phyloP scores from a whole-genome alignment of 2,888 invertebrate genomes.

The Patella ulyssiponensis region DNA sequence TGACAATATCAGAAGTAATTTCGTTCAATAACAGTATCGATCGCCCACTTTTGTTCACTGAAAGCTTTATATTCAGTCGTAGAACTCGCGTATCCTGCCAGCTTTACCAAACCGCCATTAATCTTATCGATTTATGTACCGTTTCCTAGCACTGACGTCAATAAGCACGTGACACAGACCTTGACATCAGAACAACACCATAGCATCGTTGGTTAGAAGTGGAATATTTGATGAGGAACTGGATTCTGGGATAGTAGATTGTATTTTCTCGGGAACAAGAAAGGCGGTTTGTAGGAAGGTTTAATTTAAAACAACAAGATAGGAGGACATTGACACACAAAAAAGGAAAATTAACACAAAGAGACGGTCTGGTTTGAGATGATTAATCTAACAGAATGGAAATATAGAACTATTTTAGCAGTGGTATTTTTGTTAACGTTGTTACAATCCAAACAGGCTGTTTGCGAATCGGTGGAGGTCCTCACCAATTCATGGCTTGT shows the following conservation, averaged over 20 bases:
- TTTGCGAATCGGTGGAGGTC: conserved; percentile 75
- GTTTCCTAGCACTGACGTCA: conserved; percentile 9
- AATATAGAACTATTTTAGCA: conserved; percentile 29
- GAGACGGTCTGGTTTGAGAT: conserved; percentile 26
- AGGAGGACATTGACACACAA: too few relatives aligned
- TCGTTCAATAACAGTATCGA: too few relatives aligned
- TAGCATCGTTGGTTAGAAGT: background rate
- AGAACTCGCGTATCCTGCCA: too few relatives aligned
- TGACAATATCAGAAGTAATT: too few relatives aligned
- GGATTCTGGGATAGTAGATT: conserved; percentile 1
- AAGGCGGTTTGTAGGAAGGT: too few relatives aligned
- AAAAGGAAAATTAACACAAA: too few relatives aligned
- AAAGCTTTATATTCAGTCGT: too few relatives aligned
- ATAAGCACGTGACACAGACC: background rate
- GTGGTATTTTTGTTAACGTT: conserved; percentile 21
- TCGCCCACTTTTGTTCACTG: too few relatives aligned
- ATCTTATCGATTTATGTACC: background rate
- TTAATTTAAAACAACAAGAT: too few relatives aligned
- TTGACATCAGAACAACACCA: background rate
- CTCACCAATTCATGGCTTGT: conserved; percentile 98
- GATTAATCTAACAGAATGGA: conserved; percentile 36
- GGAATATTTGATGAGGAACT: conserved; percentile 9
- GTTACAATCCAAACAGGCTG: conserved; percentile 15
- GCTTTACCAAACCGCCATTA: background rate
- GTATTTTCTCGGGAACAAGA: background rate